phyloP scores from a whole-genome alignment of 2,113 vertebrate species.

The Halcyon malimbica region DNA sequence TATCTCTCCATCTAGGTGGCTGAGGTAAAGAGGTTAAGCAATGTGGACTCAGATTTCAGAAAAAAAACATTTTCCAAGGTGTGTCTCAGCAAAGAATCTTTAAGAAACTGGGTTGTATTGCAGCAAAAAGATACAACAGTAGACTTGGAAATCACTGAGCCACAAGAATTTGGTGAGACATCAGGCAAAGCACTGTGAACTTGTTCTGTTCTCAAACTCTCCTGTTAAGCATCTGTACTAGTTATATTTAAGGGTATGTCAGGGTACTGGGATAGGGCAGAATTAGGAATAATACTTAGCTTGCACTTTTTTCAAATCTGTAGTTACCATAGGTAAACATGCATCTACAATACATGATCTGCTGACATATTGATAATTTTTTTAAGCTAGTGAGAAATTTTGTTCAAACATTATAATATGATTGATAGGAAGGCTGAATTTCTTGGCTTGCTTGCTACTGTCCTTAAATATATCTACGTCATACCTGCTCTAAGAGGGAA shows the following conservation, averaged over 20 bases:
- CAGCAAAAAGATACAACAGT: neutral
- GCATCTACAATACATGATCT: neutral
- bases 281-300: neutral
- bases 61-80: constrained; percentile 4
- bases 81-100: neutral
- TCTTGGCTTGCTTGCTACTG: neutral
- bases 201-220: neutral
- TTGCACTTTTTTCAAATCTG: neutral
- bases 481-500: neutral
- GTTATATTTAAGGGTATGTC: neutral
- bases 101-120: neutral
- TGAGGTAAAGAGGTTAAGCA: constrained; percentile 12
- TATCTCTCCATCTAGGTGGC: constrained; percentile 14
- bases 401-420: neutral
- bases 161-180: neutral
- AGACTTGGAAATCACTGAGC: neutral
- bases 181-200: neutral
- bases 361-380: neutral
- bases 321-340: neutral
- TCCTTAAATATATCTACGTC: neutral
- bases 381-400: neutral
- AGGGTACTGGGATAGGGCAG: neutral
- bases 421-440: neutral
- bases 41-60: neutral
- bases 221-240: neutral